Percentiles rank a stretch among this genome's conserved stretches.
Conservation (phyloP, 2,797 vertebrate genomes). For the Rachycentron canadum region DNA sequence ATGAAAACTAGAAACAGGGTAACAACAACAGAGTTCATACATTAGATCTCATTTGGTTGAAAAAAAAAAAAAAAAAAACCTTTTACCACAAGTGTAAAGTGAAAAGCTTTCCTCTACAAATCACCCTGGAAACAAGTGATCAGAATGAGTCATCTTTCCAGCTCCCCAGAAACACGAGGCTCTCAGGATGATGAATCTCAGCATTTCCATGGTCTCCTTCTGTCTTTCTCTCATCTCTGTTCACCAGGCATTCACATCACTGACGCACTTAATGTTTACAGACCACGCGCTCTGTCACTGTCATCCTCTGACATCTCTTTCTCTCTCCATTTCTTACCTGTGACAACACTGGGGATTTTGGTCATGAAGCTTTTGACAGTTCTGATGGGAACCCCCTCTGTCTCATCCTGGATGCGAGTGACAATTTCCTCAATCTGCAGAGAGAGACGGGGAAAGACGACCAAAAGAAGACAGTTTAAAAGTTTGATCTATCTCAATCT, state of each 20-base stretch:
- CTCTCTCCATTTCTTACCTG: conserved; percentile 84
- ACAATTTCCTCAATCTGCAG: conserved; percentile 95
- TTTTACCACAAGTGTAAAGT: neutral
- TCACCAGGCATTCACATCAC: conserved; percentile 8
- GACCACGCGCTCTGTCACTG: neutral
- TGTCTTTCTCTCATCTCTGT: neutral
- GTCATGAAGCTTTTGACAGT: conserved; percentile 99
- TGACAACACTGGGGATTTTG: conserved; percentile 98
- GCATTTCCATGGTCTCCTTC: conserved; percentile 4
- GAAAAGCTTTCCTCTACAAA: neutral
- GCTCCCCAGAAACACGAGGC: neutral
- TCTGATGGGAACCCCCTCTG: conserved; percentile 94
- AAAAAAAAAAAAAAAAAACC: neutral
- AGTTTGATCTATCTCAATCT: neutral
- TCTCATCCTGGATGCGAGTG: conserved; percentile 95
- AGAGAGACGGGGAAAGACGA: neutral
- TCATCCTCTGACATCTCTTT: neutral
- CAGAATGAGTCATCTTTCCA: neutral
- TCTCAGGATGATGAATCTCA: neutral
- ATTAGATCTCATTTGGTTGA: neutral
- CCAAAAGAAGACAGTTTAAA: neutral
- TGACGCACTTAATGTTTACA: conserved; percentile 1
- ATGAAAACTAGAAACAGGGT: too few species aligned
- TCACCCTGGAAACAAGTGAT: neutral
- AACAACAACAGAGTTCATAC: too few species aligned